Evolutionary conservation across 2,888 invertebrate genomes (phyloP), one percentile per base, ranked within the genome.

Genomic region (Antheraea yamamai): DNA sequence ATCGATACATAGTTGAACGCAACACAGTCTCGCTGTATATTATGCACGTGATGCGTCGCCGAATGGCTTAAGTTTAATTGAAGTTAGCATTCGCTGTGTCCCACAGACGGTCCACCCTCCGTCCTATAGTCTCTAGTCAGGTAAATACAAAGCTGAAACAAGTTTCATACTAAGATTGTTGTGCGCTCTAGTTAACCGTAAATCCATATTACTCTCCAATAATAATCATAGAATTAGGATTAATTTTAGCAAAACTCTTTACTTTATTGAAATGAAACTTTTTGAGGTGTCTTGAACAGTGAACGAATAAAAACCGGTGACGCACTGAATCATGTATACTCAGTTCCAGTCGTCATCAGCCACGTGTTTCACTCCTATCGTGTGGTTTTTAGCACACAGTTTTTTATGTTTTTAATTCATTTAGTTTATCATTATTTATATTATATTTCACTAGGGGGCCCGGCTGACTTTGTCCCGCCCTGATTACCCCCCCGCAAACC

Each of bases 61-160:
- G 85, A 88, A 90, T 87, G 88, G 86, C 79, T 77, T 81, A 89
- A 92, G 88, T 91, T 91, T 87, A 91, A 92, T 91, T 90, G 88
- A 87, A 88, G 84, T 85, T 81, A 77, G 82, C 77, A 76, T 78
- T 78, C 75, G 77, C 58, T 52, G 51, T 51, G 70, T 58, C 23
- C 70, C 70, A 55, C 70, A 39, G 35, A 74, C 73, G 10, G 51
- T 51, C 51, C 73, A 51, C 74, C 71, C 47, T 55, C 55, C 35
- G 35, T 20, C 68, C 39, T n/a, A 39, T 39, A n/a, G 39, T 39
- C n/a, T 39, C 20, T 39, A 39, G 10, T 20, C 70, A 7, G 23
- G 70, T 39, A 70, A 70, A 70, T 39, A n/a, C 39, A 39, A 70
- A 39, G 39, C 70, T 39, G 16, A 70, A 39, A 70, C 39, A 10